A percentile compares a stretch with the other conserved stretches of the same genome.
These are phyloP conservation scores for Glandiceps talaboti DNA, from an alignment of 53 echinoderm and acorn worm genomes.

Conservation along the genomic window DNA sequence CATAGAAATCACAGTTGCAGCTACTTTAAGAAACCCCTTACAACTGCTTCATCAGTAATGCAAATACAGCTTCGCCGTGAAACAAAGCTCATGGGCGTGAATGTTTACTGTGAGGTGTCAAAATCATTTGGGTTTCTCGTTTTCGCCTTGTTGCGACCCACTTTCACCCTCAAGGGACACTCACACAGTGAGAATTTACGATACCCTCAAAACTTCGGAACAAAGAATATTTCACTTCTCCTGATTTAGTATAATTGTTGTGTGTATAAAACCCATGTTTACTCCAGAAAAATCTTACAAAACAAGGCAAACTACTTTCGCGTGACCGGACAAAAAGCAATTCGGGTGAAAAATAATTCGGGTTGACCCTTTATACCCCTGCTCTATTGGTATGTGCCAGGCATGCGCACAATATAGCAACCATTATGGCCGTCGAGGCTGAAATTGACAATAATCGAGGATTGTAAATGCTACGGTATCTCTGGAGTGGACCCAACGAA, in stretches of 20 bases:
- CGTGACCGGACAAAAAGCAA: not conserved
- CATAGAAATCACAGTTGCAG: not conserved
- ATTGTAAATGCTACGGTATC: not conserved
- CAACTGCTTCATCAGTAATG: not conserved
- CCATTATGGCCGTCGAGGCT: slow-evolving; percentile 1
- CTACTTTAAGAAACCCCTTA: not conserved
- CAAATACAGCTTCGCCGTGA: not conserved
- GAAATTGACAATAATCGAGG: not conserved
- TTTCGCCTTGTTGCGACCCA: not conserved
- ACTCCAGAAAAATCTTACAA: no score
- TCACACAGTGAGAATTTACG: no score
- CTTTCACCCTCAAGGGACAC: not conserved
- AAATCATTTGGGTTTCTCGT: not conserved
- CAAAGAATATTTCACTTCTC: no score
- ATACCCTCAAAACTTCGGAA: no score
- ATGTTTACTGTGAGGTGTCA: not conserved
- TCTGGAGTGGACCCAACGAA: not conserved
- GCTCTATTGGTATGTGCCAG: not conserved
- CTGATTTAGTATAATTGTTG: no score
- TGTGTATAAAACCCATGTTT: no score
- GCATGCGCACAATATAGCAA: not conserved
- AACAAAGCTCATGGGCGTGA: not conserved
- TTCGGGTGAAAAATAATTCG: not conserved
- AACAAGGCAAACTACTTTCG: no score
- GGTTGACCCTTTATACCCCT: not conserved